Evolutionary conservation across 1,140 invertebrate species (phyloP).

Genomic region (Heliconius hermathena): DNA sequence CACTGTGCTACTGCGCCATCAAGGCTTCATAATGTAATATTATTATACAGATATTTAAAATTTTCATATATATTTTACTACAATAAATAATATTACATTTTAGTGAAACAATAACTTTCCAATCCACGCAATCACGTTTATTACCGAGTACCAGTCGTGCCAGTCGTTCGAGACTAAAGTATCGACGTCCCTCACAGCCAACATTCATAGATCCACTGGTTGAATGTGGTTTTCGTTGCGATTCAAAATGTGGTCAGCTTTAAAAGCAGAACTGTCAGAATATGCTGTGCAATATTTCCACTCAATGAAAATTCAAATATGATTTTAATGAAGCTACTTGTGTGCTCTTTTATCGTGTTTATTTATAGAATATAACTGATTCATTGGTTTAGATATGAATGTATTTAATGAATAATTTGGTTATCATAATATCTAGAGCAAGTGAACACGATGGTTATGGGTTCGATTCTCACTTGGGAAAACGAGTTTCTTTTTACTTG

Average conservation of each 20-base stretch:
- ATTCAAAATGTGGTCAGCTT: slow-evolving; percentile 10
- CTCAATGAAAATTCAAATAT: slow-evolving; percentile 10
- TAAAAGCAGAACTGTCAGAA: slow-evolving; percentile 11
- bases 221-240: slow-evolving; percentile 8
- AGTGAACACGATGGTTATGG: no score
- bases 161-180: background rate
- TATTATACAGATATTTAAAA: no score
- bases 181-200: background rate
- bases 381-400: background rate
- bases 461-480: no score
- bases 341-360: background rate
- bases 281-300: slow-evolving; percentile 6
- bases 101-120: background rate
- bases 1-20: no score
- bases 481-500: no score
- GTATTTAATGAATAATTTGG: background rate
- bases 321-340: background rate
- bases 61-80: no score
- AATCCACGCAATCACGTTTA: background rate
- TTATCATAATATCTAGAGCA: no score
- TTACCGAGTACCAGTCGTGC: background rate
- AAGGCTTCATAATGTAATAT: no score
- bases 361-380: background rate
- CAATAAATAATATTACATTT: no score
- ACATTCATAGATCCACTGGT: background rate